phyloP scores from a whole-genome alignment of 2,888 invertebrate species.

The Danaus chrysippus region DNA sequence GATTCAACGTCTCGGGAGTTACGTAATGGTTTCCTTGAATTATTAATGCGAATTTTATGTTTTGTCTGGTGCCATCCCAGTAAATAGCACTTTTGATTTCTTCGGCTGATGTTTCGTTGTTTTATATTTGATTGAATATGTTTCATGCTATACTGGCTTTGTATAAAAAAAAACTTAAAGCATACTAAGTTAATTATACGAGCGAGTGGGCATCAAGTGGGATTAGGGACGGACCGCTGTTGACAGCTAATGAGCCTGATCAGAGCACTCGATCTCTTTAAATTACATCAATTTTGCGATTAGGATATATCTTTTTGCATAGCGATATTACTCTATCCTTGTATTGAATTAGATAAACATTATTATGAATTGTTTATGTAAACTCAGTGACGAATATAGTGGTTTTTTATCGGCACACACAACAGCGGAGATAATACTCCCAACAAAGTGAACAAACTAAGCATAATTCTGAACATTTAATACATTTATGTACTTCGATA shows the following conservation, averaged over 20 bases:
- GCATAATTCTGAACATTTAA: not conserved
- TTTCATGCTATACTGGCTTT: no score
- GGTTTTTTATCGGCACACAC: not conserved
- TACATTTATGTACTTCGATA: not conserved
- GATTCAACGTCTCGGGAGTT: conserved; percentile 39
- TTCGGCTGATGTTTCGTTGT: conserved; percentile 18
- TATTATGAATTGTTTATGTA: no score
- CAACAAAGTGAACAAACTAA: conserved; percentile 5
- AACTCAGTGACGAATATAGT: no score
- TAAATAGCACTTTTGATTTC: conserved; percentile 67
- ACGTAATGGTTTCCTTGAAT: conserved; percentile 69
- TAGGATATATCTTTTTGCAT: not conserved
- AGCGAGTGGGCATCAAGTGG: conserved; percentile 39
- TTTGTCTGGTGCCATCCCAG: conserved; percentile 56
- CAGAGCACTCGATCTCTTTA: conserved; percentile 39
- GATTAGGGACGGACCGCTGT: conserved; percentile 36
- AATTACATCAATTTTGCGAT: not conserved
- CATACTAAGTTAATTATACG: conserved; percentile 59
- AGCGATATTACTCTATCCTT: no score
- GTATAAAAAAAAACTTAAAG: no score
- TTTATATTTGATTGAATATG: conserved; percentile 1
- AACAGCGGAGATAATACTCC: not conserved
- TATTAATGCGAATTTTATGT: conserved; percentile 73
- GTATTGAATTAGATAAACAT: no score
- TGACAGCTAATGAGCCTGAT: conserved; percentile 72